phyloP scores from a whole-genome alignment of 1,140 invertebrate species.

The Sweltsa coloradensis region DNA sequence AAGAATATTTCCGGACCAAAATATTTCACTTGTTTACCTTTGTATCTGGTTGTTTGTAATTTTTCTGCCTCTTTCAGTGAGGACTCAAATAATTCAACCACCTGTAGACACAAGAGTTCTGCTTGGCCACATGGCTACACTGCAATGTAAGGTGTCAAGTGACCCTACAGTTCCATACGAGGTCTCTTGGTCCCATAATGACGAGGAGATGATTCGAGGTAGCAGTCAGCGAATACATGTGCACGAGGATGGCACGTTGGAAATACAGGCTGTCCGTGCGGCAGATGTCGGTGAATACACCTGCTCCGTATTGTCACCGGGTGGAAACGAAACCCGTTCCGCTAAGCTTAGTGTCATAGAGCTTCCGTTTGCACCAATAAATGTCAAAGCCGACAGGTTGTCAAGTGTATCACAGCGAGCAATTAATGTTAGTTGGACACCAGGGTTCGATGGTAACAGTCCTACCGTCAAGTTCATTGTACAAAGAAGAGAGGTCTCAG shows the following conservation, averaged over 20 bases:
- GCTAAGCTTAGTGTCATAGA: conserved; percentile 84
- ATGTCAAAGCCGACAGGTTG: conserved; percentile 62
- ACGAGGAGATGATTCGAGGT: conserved; percentile 54
- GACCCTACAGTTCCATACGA: conserved; percentile 82
- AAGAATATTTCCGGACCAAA: too few species aligned
- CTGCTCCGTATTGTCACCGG: conserved; percentile 70
- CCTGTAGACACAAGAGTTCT: conserved; percentile 81
- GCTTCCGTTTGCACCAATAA: conserved; percentile 81
- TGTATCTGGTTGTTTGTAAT: conserved; percentile 3
- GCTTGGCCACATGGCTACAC: conserved; percentile 75
- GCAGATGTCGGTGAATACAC: conserved; percentile 71
- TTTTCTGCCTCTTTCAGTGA: conserved; percentile 43
- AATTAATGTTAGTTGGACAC: conserved; percentile 88
- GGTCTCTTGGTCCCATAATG: conserved; percentile 84
- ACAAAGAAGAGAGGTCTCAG: conserved; percentile 77
- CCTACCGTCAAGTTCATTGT: conserved; percentile 88
- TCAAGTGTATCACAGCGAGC: conserved; percentile 41
- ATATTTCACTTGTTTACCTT: too few species aligned
- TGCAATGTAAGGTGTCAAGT: conserved; percentile 88
- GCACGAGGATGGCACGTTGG: conserved; percentile 60
- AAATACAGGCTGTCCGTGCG: conserved; percentile 68
- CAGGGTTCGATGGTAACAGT: conserved; percentile 94
- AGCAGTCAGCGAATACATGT: conserved; percentile 56
- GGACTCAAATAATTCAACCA: conserved; percentile 84
- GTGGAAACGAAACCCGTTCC: conserved; percentile 80